These are phyloP conservation scores for Nasonia vitripennis DNA, from an alignment of 1,140 invertebrate genomes.

Conservation along the genomic window DNA sequence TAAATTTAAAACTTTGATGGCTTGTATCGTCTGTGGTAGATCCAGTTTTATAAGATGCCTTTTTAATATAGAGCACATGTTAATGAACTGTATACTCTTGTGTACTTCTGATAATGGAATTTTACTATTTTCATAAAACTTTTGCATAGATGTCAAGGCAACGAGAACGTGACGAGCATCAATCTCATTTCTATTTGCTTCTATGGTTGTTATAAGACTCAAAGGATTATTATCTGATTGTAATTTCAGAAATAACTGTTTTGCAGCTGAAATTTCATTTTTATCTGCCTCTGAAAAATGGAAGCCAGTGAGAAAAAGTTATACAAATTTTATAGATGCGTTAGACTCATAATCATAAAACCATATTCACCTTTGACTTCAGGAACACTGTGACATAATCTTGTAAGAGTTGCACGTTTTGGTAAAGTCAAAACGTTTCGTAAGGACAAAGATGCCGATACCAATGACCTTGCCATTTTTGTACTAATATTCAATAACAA, in stretches of 20 bases:
- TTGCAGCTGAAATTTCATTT: not conserved
- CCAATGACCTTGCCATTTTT: slow-evolving; percentile 1
- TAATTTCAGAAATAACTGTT: not conserved
- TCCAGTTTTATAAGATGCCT: slow-evolving; percentile 74
- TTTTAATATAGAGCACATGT: slow-evolving; percentile 11
- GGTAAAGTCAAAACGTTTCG: not conserved
- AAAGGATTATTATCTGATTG: not conserved
- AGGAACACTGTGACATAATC: slow-evolving; percentile 5
- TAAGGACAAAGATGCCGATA: not conserved
- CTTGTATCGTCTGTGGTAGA: slow-evolving; percentile 74
- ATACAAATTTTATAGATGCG: no score
- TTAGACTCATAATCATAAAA: not conserved
- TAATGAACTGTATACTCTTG: not conserved
- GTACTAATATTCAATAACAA: not conserved
- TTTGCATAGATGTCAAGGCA: slow-evolving; percentile 17
- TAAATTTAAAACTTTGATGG: slow-evolving; percentile 76
- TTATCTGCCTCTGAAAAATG: slow-evolving; percentile 11
- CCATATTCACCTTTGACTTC: slow-evolving; percentile 15
- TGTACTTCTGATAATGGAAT: not conserved
- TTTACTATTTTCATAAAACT: slow-evolving; percentile 23
- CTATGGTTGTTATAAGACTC: not conserved
- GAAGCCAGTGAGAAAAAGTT: not conserved
- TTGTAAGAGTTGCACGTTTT: not conserved
- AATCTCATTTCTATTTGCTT: slow-evolving; percentile 9
- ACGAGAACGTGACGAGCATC: slow-evolving; percentile 16